These are phyloP conservation scores for Hypanus sabinus DNA, from an alignment of 2,113 vertebrate genomes.

Conservation along the genomic window DNA sequence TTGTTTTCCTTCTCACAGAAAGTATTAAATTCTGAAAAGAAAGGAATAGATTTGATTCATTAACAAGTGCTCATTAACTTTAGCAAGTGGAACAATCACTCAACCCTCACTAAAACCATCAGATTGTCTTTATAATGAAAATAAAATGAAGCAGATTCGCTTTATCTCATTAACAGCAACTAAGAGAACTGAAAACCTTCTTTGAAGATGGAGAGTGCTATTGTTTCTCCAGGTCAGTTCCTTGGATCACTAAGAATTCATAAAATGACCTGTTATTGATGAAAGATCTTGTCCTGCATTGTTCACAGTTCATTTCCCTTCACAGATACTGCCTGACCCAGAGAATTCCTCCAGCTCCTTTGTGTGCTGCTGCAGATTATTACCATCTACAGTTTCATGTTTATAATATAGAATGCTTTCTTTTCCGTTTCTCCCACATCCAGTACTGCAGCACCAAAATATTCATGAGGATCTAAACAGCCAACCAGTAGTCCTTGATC, in stretches of 20 bases:
- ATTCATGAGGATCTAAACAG: neutral
- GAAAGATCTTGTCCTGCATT: too few relatives aligned
- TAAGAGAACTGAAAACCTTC: neutral
- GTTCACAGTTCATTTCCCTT: too few relatives aligned
- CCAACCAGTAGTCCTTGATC: neutral
- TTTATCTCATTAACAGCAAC: neutral
- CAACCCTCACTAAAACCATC: neutral
- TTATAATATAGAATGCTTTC: neutral
- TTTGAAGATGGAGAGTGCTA: neutral
- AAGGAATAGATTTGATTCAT: neutral
- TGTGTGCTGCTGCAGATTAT: too few relatives aligned
- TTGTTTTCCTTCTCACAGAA: neutral
- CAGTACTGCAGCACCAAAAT: neutral
- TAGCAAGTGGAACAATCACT: neutral
- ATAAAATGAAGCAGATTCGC: neutral
- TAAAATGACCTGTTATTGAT: neutral
- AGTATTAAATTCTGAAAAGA: neutral
- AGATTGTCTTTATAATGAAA: neutral
- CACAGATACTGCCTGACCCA: too few relatives aligned
- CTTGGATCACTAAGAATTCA: neutral
- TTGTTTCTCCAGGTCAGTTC: neutral
- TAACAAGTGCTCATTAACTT: neutral
- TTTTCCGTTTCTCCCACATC: neutral
- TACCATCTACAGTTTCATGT: too few relatives aligned
- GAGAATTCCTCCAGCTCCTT: too few relatives aligned